Evolutionary conservation across 2,797 vertebrate genomes (phyloP), one percentile per base, ranked within the genome.

Genomic region (Eidolon dupreanum): DNA sequence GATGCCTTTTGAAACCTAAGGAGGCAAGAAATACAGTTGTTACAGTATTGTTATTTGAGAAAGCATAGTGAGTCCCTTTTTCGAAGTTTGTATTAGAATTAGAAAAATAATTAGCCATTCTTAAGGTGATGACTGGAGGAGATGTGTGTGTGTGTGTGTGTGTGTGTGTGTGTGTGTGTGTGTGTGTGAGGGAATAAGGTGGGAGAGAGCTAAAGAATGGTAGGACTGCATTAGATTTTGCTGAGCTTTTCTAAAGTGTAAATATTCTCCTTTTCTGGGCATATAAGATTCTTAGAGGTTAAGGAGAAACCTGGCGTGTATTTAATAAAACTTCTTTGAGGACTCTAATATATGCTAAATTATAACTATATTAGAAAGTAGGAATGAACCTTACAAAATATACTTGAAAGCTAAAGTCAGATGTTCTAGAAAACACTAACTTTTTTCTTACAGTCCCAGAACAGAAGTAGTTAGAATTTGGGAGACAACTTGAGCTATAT

Each of bases 21-120:
- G 82, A 81, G 49, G 24, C 24, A 88, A 46, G 20, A 95, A 86
- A 71, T 81, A 19, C 24, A 70, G 12, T 43, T 90, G 43, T 55
- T 89, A 63, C 19, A 84, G 16, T 95, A 71, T 43, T 92, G 43
- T 22, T 65, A 26, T 94, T 92, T 88, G 68, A 68, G 73, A 75
- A 78, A 92, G 33, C 8, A 31, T 74, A 77, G 38, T 87, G 33
- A 83, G 51, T 75, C 36, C 55, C 26, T 83, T 83, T 71, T 82
- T 31, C 87, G 38, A 82, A 78, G 66, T 75, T 57, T 55, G 8
- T 78, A 61, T 84, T 31, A 94, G 41, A 93, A 84, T 78, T 90
- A 53, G 33, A 75, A 87, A 88, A 93, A 78, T 78, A 36, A 94
- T 57, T 74, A 55, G 1, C 33, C 63, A 7, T 89, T 51, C 15